Percentiles rank a stretch among this genome's conserved stretches.
Conservation (phyloP, 2,888 invertebrate species). For the Zonitis immaculata region DNA sequence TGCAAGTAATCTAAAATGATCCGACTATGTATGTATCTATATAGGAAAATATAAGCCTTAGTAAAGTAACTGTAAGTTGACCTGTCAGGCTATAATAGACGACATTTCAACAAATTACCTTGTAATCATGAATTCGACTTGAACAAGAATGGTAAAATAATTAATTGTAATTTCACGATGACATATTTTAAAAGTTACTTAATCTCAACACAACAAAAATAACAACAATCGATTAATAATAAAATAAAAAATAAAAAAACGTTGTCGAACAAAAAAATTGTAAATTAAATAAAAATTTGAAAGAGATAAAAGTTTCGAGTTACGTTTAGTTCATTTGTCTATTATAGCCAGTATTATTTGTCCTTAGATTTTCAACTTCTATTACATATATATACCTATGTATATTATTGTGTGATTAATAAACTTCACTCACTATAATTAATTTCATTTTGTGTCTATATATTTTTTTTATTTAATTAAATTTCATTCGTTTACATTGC, state of each 20-base stretch:
- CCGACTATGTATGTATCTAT: too few relatives aligned
- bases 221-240: neutral
- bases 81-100: neutral
- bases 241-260: too few relatives aligned
- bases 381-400: too few relatives aligned
- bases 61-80: neutral
- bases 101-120: neutral
- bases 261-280: too few relatives aligned
- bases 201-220: neutral
- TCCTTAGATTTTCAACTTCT: too few relatives aligned
- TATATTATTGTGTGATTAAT: constrained; percentile 26
- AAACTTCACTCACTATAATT: constrained; percentile 25
- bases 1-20: too few relatives aligned
- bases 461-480: constrained; percentile 30
- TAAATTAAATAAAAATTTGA: neutral
- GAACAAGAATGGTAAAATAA: constrained; percentile 6
- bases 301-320: neutral
- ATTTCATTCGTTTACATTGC: constrained; percentile 22
- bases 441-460: constrained; percentile 28
- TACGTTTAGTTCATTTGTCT: neutral
- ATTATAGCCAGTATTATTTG: too few relatives aligned
- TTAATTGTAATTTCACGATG: constrained; percentile 20
- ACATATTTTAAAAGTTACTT: constrained; percentile 25
- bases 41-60: too few relatives aligned
- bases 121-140: constrained; percentile 1